Evolutionary conservation across 2,888 invertebrate genomes (phyloP), one percentile per base, ranked within the genome.

Genomic region (Nephrotoma appendiculata): DNA sequence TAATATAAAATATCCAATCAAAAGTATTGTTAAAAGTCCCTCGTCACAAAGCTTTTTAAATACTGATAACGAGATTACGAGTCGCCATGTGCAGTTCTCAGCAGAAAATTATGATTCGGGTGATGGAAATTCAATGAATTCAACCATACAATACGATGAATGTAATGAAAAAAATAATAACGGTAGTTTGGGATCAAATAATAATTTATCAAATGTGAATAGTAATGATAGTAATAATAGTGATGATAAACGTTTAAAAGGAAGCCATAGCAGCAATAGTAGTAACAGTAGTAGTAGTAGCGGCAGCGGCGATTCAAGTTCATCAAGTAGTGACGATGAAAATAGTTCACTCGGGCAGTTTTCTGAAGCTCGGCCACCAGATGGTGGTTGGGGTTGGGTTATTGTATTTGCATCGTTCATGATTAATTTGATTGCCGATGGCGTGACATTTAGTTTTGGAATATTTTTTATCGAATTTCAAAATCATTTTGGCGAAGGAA

Each of bases 361-460:
- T 89, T 93, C 95, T 6, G 95, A 95, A 90, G 94, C 95, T 0
- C 92, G 94, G 31, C 95, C 96, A 0, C 97, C 97, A 1, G 97
- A 98, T 91, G 97, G 97, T 9, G 97, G 98, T 12, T 98, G 96
- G 96, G 98, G 98, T 5, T 98, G 98, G 98, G 95, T 98, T 44
- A 94, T 98, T 86, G 98, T 98, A 0, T 94, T 95, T 87, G 97
- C 97, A 41, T 95, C 97, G 0, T 98, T 98, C 91, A 93, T 97
- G 92, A 96, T 97, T 88, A 97, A 97, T 90, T 93, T 97, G 88
- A 97, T 98, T 89, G 97, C 97, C 71, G 98, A 98, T 91, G 98
- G 98, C 2, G 95, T 98, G 88, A 97, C 97, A 0, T 97, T 98
- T 92, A 96, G 96, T 88, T 98, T 98, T 91, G 98, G 98, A 87